phyloP scores from a whole-genome alignment of 2,113 vertebrate genomes.

The Passer montanus region DNA sequence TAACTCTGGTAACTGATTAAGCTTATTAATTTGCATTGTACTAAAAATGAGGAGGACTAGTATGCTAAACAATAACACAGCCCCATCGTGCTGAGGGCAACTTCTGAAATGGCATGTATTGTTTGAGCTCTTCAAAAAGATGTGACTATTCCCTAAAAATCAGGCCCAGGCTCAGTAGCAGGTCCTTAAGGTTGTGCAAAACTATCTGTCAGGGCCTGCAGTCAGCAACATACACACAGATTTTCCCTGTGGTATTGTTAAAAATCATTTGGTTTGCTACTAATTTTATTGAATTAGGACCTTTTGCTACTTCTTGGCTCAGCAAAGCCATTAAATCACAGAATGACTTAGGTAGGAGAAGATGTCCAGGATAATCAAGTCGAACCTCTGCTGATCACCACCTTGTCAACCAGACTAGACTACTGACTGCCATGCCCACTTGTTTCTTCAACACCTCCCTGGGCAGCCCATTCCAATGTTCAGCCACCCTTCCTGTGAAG shows the following conservation, averaged over 20 bases:
- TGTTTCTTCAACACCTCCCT: not conserved
- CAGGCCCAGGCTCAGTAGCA: not conserved
- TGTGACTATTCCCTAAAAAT: not conserved
- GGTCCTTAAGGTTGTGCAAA: not conserved
- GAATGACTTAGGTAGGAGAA: not conserved
- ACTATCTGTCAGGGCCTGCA: not conserved
- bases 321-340: not conserved
- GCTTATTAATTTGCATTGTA: not conserved
- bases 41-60: not conserved
- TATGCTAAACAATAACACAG: not conserved
- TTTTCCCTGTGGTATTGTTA: not conserved
- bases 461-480: not conserved
- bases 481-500: not conserved
- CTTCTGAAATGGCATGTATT: not conserved
- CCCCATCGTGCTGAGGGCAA: not conserved
- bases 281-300: not conserved
- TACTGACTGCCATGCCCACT: not conserved
- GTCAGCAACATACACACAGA: not conserved
- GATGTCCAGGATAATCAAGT: not conserved
- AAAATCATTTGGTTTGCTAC: not conserved
- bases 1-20: not conserved
- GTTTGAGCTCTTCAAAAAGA: not conserved
- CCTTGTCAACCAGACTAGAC: not conserved
- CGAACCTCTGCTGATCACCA: not conserved
- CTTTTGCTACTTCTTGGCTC: not conserved